Conservation (phyloP, 2,888 invertebrate species). For the Nomada ferruginata region DNA sequence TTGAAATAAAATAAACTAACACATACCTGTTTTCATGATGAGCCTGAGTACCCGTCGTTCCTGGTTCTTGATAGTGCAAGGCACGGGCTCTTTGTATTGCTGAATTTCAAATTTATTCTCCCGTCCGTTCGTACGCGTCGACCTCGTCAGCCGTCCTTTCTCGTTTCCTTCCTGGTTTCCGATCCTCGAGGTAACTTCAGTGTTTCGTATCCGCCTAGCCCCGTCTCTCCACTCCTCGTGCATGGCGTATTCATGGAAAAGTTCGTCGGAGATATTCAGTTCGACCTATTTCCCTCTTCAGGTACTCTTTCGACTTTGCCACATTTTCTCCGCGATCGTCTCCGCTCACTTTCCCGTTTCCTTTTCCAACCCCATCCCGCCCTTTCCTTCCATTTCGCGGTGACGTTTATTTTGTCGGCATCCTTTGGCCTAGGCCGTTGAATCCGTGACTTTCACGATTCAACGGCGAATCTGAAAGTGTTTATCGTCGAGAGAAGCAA, state of each 20-base stretch:
- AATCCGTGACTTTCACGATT: neutral
- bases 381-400: neutral
- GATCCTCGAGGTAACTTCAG: slow-evolving; percentile 56
- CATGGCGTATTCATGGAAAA: slow-evolving; percentile 77
- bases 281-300: slow-evolving; percentile 64
- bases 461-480: neutral
- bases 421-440: neutral
- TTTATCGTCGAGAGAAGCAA: slow-evolving; percentile 7
- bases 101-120: slow-evolving; percentile 49
- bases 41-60: neutral
- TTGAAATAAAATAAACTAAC: neutral
- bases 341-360: neutral
- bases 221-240: slow-evolving; percentile 52
- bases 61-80: neutral
- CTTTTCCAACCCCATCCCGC: slow-evolving; percentile 17
- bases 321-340: slow-evolving; percentile 9
- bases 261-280: slow-evolving; percentile 73
- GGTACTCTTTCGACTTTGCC: slow-evolving; percentile 20
- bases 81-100: slow-evolving; percentile 5
- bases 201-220: slow-evolving; percentile 64
- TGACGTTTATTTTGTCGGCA: neutral
- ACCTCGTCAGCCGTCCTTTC: slow-evolving; percentile 41
- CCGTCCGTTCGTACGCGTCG: slow-evolving; percentile 5
- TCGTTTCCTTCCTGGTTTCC: slow-evolving; percentile 47
- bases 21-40: neutral